A percentile compares a stretch with the other conserved stretches of the same genome.
Conservation (phyloP, 2,113 vertebrate genomes). For the Dendropsophus ebraccatus region DNA sequence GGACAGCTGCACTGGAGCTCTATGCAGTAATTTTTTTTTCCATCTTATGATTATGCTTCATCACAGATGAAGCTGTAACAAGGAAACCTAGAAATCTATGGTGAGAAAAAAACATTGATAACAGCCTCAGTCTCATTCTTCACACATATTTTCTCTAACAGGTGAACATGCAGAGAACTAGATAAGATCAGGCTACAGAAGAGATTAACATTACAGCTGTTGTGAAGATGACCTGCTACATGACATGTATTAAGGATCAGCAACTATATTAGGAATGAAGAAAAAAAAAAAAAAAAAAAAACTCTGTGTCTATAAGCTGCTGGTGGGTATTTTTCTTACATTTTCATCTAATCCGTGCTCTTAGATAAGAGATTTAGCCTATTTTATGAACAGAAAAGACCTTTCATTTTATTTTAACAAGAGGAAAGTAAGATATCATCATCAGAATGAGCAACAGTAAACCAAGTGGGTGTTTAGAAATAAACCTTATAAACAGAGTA, state of each 20-base stretch:
- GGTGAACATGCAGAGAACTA: conserved; percentile 34
- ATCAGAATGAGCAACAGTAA: conserved; percentile 5
- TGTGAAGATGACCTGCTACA: conserved; percentile 47
- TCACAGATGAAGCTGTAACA: too few species aligned
- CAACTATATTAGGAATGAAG: conserved; percentile 39
- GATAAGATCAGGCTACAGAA: conserved; percentile 44
- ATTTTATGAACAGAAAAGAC: conserved; percentile 35
- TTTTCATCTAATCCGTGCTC: conserved; percentile 49
- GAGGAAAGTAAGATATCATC: conserved; percentile 11
- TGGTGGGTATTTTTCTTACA: conserved; percentile 43
- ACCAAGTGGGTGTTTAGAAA: not conserved
- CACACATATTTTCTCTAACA: not conserved
- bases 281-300: too few species aligned
- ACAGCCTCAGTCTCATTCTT: conserved; percentile 16
- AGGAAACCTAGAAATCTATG: too few species aligned
- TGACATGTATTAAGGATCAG: conserved; percentile 52
- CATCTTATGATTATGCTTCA: too few species aligned
- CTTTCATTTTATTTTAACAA: conserved; percentile 4
- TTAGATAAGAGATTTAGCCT: conserved; percentile 53
- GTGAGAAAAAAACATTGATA: too few species aligned
- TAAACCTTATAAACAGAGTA: conserved; percentile 27
- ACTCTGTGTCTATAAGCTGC: conserved; percentile 36
- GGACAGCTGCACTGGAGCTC: too few species aligned
- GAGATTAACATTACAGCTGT: conserved; percentile 55
- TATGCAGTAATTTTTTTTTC: too few species aligned